Conservation (phyloP, 1,140 invertebrate species). For the Papilio machaon region DNA sequence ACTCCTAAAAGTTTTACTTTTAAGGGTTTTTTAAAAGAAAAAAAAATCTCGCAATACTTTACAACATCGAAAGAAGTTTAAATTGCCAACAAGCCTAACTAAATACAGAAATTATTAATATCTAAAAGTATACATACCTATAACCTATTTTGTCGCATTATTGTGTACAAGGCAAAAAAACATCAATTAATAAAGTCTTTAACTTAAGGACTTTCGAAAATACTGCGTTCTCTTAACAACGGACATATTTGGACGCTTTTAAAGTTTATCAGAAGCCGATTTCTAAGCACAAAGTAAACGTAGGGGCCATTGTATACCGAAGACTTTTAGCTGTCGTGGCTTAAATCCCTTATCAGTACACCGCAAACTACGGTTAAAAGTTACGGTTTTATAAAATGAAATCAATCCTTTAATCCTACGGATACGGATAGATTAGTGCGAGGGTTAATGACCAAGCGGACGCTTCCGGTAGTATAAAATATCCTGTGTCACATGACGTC, state of each 20-base stretch:
- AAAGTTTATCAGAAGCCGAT: not conserved
- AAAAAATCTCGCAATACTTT: not conserved
- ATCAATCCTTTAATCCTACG: conserved; percentile 17
- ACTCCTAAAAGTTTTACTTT: not conserved
- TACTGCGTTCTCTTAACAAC: no score
- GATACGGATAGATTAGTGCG: not conserved
- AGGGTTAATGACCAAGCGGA: conserved; percentile 7
- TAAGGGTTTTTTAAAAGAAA: not conserved
- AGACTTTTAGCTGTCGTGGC: not conserved
- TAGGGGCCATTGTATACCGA: not conserved
- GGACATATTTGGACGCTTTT: no score
- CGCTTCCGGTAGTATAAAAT: conserved; percentile 25
- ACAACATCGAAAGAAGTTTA: not conserved
- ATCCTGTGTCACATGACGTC: not conserved
- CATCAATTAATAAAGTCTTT: not conserved
- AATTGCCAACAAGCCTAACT: not conserved
- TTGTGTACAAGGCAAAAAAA: not conserved
- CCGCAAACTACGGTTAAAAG: not conserved
- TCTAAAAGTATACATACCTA: no score
- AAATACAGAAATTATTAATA: not conserved
- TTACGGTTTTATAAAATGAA: not conserved
- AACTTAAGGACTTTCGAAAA: no score
- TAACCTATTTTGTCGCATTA: no score
- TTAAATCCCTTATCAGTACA: not conserved
- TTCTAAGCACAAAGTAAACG: not conserved